phyloP scores from a whole-genome alignment of 2,888 invertebrate species.

The Callinectes sapidus region DNA sequence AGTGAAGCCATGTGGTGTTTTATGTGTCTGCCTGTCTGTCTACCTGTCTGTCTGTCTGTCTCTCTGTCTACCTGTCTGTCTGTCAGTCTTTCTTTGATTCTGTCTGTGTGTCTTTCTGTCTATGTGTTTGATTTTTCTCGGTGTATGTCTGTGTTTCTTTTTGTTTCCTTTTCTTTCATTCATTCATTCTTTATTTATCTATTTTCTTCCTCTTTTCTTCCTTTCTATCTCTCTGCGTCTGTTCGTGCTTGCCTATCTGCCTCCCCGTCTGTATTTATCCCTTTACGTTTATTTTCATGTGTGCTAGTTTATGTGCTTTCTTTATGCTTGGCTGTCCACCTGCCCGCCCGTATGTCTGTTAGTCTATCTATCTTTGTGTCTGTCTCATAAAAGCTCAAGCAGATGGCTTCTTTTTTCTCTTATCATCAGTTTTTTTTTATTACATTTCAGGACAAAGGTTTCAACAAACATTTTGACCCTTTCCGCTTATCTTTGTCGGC shows the following conservation, averaged over 20 bases:
- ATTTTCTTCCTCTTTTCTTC: not conserved
- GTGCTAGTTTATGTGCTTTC: not conserved
- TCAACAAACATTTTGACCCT: too few relatives aligned
- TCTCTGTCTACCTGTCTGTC: not conserved
- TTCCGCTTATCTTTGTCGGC: too few relatives aligned
- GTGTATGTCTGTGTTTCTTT: not conserved
- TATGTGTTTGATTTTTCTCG: not conserved
- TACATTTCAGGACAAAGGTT: too few relatives aligned
- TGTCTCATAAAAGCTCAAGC: not conserved
- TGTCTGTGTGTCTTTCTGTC: not conserved
- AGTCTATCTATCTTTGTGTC: not conserved
- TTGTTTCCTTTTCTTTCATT: not conserved
- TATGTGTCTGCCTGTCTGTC: not conserved
- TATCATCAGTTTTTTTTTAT: too few relatives aligned
- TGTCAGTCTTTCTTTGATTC: too few relatives aligned
- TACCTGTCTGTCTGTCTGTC: not conserved
- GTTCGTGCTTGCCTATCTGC: not conserved
- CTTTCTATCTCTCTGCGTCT: not conserved
- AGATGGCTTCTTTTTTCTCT: too few relatives aligned
- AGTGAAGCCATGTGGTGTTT: not conserved
- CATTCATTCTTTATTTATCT: not conserved
- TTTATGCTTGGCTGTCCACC: not conserved
- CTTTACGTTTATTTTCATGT: too few relatives aligned
- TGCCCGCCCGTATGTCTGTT: not conserved
- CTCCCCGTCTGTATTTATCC: not conserved